Conservation (phyloP, 2,888 invertebrate genomes). For the Macrophya annulata region DNA sequence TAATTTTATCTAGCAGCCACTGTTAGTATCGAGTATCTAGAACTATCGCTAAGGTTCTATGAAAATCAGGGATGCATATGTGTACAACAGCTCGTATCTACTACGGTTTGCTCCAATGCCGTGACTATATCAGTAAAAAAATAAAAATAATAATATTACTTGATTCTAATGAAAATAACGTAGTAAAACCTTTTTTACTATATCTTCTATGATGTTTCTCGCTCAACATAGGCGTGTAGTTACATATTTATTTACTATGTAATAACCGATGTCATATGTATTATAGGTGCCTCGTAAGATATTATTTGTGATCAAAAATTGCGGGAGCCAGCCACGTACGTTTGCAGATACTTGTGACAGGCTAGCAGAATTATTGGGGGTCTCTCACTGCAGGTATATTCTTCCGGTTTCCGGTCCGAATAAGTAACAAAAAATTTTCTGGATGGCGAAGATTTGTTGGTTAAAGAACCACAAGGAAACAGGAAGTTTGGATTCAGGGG, state of each 20-base stretch:
- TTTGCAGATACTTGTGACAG: constrained; percentile 24
- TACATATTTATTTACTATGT: background rate
- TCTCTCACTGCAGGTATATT: background rate
- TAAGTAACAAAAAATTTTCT: background rate
- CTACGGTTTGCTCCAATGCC: background rate
- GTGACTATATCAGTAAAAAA: background rate
- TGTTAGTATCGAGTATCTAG: too few species aligned
- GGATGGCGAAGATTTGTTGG: background rate
- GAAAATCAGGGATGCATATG: background rate
- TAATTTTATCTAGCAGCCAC: too few species aligned
- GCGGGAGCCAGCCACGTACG: constrained; percentile 47
- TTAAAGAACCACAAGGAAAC: constrained; percentile 60
- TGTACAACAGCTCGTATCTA: background rate
- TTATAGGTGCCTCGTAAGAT: background rate
- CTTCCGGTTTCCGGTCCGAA: constrained; percentile 39
- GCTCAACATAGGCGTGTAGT: background rate
- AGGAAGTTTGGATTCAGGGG: constrained; percentile 70
- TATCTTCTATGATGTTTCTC: background rate
- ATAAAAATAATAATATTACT: background rate
- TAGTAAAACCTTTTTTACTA: background rate
- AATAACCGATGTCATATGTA: background rate
- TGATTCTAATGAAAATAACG: background rate
- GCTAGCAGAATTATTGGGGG: constrained; percentile 23
- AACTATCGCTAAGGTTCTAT: background rate
- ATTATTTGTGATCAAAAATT: background rate